Evolutionary conservation across 2,113 vertebrate species (phyloP), one percentile per base, ranked within the genome.

Genomic region (Damaliscus lunatus): DNA sequence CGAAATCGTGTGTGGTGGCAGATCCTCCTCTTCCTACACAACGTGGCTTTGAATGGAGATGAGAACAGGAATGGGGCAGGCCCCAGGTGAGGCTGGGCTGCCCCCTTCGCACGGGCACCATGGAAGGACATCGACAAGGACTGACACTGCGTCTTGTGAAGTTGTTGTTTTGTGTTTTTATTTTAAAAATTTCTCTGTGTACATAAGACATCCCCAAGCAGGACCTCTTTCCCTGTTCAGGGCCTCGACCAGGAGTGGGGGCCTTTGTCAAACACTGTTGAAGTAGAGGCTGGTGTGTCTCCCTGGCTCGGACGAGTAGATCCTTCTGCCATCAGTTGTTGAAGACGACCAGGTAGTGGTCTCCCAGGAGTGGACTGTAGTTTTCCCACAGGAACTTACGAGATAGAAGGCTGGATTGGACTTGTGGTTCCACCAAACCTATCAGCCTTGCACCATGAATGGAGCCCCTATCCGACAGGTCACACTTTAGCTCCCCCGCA

Each of bases 191-290:
- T 43, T 91, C 12, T 88, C 85, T 87, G 1, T 91, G 7, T 98
- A 98, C 83, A 97, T 98, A 98, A 50, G 57, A 97, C 94, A 92
- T 94, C 81, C 95, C 97, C 96, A 97, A 0, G 71, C 40, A 96
- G 95, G 95, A 96, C 92, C 98, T 98, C 95, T 98, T 98, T 97
- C 97, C 96, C 94, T 27, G 90, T 97, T 98, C 97, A 95, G 97
- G 98, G 97, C 96, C 98, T 19, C 0, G 0, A 29, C 95, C 96
- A 84, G 97, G 98, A 98, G 91, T 36, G 98, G 98, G 98, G 98
- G 97, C 97, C 98, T 98, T 99, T 98, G 99, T 99, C 99, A 99
- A 99, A 99, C 99, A 99, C 99, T 99, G 99, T 98, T 59, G 97
- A 98, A 98, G 97, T 97, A 97, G 97, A 98, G 97, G 97, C 80